Percentiles rank a stretch among this genome's conserved stretches.
Evolutionary conservation across 2,797 vertebrate genomes (phyloP).

Genomic region (Pangasius macronema): DNA sequence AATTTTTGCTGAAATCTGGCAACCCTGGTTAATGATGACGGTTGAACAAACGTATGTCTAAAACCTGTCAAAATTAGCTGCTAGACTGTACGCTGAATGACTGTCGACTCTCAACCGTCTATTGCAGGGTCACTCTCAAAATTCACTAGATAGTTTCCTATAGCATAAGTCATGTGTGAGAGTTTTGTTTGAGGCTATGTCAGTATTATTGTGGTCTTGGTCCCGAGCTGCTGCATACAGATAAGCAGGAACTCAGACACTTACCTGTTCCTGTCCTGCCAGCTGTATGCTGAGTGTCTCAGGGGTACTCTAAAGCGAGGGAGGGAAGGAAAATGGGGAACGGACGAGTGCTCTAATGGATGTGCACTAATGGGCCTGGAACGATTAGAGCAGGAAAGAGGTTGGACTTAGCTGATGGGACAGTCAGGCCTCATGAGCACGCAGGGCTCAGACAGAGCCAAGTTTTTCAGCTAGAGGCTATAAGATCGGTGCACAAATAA

Average conservation of each 20-base stretch:
- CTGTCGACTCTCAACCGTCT: background rate
- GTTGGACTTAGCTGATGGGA: slow-evolving; percentile 50
- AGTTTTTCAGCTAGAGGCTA: background rate
- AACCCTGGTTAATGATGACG: background rate
- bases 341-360: slow-evolving; percentile 70
- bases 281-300: slow-evolving; percentile 64
- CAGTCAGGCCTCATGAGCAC: slow-evolving; percentile 46
- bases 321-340: slow-evolving; percentile 64
- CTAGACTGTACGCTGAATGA: background rate
- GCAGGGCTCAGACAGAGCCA: slow-evolving; percentile 12
- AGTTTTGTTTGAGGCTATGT: background rate
- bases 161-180: background rate
- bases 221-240: background rate
- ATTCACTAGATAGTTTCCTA: background rate
- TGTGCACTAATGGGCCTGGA: slow-evolving; percentile 71
- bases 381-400: slow-evolving; percentile 77
- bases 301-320: slow-evolving; percentile 74
- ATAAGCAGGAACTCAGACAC: slow-evolving; percentile 16
- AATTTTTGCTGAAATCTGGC: background rate
- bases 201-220: background rate
- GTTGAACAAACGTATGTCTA: background rate
- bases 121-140: background rate
- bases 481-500: background rate
- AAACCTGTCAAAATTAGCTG: background rate
- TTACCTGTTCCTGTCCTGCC: slow-evolving; percentile 40